Conservation (phyloP, 2,888 invertebrate species). For the Stictocephala bisonia region DNA sequence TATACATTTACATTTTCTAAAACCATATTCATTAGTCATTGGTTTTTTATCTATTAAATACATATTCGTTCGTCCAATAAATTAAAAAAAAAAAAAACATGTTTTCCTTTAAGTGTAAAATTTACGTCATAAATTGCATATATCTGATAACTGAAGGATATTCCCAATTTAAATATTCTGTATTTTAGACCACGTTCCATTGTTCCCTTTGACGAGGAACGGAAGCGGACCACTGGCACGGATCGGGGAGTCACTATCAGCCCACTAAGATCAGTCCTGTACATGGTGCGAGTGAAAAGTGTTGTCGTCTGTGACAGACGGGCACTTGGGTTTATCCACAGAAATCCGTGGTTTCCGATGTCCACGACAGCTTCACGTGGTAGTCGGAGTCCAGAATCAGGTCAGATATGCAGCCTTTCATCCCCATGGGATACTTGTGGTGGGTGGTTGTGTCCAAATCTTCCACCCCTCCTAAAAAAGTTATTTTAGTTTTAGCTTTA, state of each 20-base stretch:
- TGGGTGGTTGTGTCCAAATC: slow-evolving; percentile 78
- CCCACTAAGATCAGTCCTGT: slow-evolving; percentile 14
- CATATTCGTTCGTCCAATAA: too few relatives aligned
- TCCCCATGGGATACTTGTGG: slow-evolving; percentile 78
- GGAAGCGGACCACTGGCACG: neutral
- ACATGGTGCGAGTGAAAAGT: slow-evolving; percentile 29
- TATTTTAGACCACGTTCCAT: too few relatives aligned
- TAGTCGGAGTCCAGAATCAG: slow-evolving; percentile 84
- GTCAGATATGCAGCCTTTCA: slow-evolving; percentile 86
- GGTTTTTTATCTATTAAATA: too few relatives aligned
- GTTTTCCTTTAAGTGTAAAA: too few relatives aligned
- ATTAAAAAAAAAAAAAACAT: too few relatives aligned
- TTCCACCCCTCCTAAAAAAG: slow-evolving; percentile 82
- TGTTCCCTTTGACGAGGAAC: too few relatives aligned
- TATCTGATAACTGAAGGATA: too few relatives aligned
- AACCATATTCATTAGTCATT: too few relatives aligned
- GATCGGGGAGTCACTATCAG: slow-evolving; percentile 15
- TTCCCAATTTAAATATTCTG: too few relatives aligned
- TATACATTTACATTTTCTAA: too few relatives aligned
- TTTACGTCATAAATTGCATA: too few relatives aligned
- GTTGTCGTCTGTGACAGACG: slow-evolving; percentile 30
- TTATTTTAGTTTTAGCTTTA: too few relatives aligned
- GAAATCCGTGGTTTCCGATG: slow-evolving; percentile 49
- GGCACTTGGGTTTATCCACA: slow-evolving; percentile 50
- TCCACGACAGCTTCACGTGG: slow-evolving; percentile 69